These are phyloP conservation scores for Acronicta aceris DNA, from an alignment of 2,888 invertebrate species.

Conservation along the genomic window DNA sequence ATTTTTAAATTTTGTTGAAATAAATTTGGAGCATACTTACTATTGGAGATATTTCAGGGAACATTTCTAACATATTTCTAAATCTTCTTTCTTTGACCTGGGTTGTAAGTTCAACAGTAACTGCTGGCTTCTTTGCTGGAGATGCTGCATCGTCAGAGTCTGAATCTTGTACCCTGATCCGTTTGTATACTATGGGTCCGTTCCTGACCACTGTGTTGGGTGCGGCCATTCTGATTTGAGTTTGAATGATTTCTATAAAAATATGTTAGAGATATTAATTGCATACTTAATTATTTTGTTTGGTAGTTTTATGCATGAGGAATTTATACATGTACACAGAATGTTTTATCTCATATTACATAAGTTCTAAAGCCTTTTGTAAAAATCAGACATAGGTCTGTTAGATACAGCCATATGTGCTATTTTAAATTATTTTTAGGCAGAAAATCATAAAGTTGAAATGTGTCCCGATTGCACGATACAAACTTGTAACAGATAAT, in stretches of 20 bases:
- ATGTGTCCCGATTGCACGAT: too few relatives aligned
- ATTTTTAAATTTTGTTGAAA: too few relatives aligned
- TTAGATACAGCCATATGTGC: too few relatives aligned
- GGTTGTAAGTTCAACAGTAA: conserved; percentile 72
- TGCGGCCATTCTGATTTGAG: conserved; percentile 75
- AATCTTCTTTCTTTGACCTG: conserved; percentile 89
- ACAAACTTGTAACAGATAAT: too few relatives aligned
- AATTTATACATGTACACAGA: conserved; percentile 3
- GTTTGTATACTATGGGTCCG: conserved; percentile 77
- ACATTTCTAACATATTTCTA: conserved; percentile 90
- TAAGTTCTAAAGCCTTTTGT: conserved; percentile 2
- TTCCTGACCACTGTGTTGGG: conserved; percentile 69
- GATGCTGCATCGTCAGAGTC: conserved; percentile 86
- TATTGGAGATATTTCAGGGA: conserved; percentile 89
- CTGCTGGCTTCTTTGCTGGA: conserved; percentile 63
- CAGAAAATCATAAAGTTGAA: too few relatives aligned
- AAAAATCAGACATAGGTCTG: neutral
- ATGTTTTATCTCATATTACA: conserved; percentile 3
- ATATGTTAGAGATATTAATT: neutral
- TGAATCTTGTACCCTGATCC: conserved; percentile 84
- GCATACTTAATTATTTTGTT: neutral
- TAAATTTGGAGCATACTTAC: conserved; percentile 73
- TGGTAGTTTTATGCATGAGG: neutral
- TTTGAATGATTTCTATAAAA: conserved; percentile 56
- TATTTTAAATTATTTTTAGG: too few relatives aligned